Evolutionary conservation across 2,113 vertebrate species (phyloP), one percentile per base, ranked within the genome.

Genomic region (Eptesicus fuscus): DNA sequence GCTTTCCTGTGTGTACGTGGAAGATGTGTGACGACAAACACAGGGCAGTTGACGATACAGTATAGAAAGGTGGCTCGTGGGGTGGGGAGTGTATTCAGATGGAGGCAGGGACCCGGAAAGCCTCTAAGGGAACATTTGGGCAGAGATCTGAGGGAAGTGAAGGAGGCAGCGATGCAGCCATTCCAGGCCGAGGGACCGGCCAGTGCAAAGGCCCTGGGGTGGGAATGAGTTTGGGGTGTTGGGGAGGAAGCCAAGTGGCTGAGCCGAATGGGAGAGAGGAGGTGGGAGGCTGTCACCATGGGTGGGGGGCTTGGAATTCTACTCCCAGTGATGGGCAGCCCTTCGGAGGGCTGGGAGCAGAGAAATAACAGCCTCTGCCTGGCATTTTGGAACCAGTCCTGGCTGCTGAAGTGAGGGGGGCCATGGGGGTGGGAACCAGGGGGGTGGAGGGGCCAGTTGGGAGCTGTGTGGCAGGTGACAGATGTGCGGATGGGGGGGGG

Each of bases 41-140:
- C 12, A 5, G 17, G 40, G 4, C 11, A 32, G 3, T 0, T 10
- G 73, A 77, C 42, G 3, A 0, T 2, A n/a, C 10, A 40, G 51
- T 11, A 20, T 9, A 10, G 0, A 22, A 51, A 49, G 44, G 88
- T 4, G 51, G 42, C n/a, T 14, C 23, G 77, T 2, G 22, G 7
- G 6, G 44, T 13, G 0, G 1, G 35, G 11, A 49, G 35, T 12
- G 12, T 23, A 61, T 40, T 89, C 28, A n/a, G 18, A 18, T 25
- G 35, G 9, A 4, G 30, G 53, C 1, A 4, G 37, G 65, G 28
- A 12, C 44, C 56, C 14, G n/a, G 37, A 73, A 22, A 59, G 40
- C 28, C 32, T 49, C 37, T 30, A 42, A 22, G 61, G 25, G 22
- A 20, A 83, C 44, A 9, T 11, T 25, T 44, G 32, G 32, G 83